Conservation (phyloP, 2,888 invertebrate genomes). For the Aspidiotus rigidus region DNA sequence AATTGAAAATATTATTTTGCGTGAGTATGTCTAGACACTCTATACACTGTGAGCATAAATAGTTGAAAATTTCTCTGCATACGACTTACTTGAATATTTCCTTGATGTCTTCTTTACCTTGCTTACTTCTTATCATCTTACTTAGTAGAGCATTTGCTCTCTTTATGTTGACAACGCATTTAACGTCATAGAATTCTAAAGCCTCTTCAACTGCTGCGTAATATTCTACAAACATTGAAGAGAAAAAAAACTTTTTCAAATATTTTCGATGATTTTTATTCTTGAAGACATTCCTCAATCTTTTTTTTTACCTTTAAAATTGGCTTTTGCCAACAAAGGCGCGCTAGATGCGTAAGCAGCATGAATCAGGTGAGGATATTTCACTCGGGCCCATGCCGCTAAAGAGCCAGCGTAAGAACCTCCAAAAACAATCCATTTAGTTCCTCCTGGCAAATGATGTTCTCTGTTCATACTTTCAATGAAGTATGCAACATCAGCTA, state of each 20-base stretch:
- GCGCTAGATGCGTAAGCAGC: conserved; percentile 84
- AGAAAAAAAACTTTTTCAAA: background rate
- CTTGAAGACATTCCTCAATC: background rate
- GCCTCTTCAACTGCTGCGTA: conserved; percentile 12
- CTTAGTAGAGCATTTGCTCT: conserved; percentile 1
- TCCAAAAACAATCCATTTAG: conserved; percentile 88
- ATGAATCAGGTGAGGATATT: conserved; percentile 78
- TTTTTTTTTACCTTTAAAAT: conserved; percentile 71
- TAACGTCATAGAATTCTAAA: background rate
- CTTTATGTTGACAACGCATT: background rate
- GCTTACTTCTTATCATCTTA: background rate
- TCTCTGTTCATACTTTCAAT: conserved; percentile 59
- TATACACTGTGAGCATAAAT: background rate
- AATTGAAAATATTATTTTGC: background rate
- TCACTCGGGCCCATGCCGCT: conserved; percentile 80
- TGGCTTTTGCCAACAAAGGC: conserved; percentile 71
- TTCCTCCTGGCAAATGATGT: conserved; percentile 50
- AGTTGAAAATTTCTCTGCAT: background rate
- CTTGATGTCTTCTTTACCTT: background rate
- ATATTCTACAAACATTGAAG: background rate
- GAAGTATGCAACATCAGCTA: conserved; percentile 80
- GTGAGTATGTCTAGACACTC: background rate
- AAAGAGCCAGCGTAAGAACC: conserved; percentile 90
- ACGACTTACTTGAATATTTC: conserved; percentile 10
- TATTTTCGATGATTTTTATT: background rate